Percentiles rank a stretch among this genome's conserved stretches.
Evolutionary conservation across 2,888 invertebrate genomes (phyloP).

Genomic region (Carpatolechia fugitivella): DNA sequence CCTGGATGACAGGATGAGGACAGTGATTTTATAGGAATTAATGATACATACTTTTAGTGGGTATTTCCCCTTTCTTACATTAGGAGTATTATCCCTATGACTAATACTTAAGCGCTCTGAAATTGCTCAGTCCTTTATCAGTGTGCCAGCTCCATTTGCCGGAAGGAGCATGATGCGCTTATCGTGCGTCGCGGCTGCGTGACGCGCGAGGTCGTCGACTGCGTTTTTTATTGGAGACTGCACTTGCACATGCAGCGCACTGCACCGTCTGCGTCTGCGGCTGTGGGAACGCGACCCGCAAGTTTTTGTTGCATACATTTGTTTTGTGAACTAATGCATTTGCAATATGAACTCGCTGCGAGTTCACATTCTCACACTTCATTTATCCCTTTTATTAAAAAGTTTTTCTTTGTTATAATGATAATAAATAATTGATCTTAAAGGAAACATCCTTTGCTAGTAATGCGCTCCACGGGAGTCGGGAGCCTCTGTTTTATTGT

Average conservation of each 20-base stretch:
- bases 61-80: background rate
- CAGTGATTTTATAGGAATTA: too few relatives aligned
- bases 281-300: constrained; percentile 66
- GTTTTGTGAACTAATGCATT: constrained; percentile 17
- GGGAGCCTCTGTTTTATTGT: background rate
- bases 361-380: constrained; percentile 9
- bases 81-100: too few relatives aligned
- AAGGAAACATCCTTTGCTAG: background rate
- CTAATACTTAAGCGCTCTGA: background rate
- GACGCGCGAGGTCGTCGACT: constrained; percentile 69
- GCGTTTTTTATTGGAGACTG: constrained; percentile 59
- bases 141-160: constrained; percentile 40
- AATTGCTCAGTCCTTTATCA: background rate
- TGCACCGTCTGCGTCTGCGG: constrained; percentile 25
- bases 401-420: background rate
- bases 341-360: constrained; percentile 1
- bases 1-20: too few relatives aligned
- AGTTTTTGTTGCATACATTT: constrained; percentile 24
- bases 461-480: background rate
- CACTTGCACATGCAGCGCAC: constrained; percentile 41
- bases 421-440: background rate
- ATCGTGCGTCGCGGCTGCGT: constrained; percentile 37
- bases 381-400: background rate
- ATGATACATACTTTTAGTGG: too few relatives aligned
- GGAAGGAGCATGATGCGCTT: constrained; percentile 49